Percentiles rank a stretch among this genome's conserved stretches.
Evolutionary conservation across 2,888 invertebrate genomes (phyloP).

Genomic region (Mythimna ferrago): DNA sequence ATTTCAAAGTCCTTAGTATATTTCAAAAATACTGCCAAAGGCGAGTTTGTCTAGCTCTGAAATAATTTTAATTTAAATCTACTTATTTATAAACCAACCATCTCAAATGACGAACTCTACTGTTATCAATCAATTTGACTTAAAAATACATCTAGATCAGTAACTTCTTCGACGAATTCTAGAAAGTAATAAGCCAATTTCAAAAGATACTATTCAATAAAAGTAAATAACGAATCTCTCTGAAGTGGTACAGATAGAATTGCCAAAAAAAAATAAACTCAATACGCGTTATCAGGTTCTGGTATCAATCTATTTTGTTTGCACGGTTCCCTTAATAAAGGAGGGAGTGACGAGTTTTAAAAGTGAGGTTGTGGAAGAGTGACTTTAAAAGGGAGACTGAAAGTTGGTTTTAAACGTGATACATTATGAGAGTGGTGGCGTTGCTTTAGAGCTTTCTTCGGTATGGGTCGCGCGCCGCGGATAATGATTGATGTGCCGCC

Average conservation of each 20-base stretch:
- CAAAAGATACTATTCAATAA: conserved; percentile 23
- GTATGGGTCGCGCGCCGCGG: conserved; percentile 83
- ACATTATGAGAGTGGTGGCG: conserved; percentile 86
- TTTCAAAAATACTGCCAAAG: neutral
- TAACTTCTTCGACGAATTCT: neutral
- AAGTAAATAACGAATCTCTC: conserved; percentile 39
- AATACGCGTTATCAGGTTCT: conserved; percentile 81
- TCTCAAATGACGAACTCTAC: neutral
- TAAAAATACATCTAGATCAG: conserved; percentile 11
- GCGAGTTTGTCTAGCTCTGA: neutral
- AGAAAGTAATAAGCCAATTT: conserved; percentile 33
- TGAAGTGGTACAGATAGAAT: conserved; percentile 43
- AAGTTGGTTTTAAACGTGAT: conserved; percentile 87
- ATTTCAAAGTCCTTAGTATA: conserved; percentile 17
- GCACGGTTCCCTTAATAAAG: conserved; percentile 80
- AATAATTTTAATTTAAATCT: conserved; percentile 11
- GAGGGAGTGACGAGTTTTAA: conserved; percentile 57
- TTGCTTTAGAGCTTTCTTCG: conserved; percentile 87
- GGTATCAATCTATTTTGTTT: conserved; percentile 87
- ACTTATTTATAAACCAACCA: neutral
- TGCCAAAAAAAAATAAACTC: conserved; percentile 73
- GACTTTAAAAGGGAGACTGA: conserved; percentile 72
- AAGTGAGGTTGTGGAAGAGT: conserved; percentile 81
- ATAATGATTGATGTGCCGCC: conserved; percentile 87
- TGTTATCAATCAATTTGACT: conserved; percentile 5